Evolutionary conservation across 2,888 invertebrate genomes (phyloP).

Genomic region (Spilarctia lutea): DNA sequence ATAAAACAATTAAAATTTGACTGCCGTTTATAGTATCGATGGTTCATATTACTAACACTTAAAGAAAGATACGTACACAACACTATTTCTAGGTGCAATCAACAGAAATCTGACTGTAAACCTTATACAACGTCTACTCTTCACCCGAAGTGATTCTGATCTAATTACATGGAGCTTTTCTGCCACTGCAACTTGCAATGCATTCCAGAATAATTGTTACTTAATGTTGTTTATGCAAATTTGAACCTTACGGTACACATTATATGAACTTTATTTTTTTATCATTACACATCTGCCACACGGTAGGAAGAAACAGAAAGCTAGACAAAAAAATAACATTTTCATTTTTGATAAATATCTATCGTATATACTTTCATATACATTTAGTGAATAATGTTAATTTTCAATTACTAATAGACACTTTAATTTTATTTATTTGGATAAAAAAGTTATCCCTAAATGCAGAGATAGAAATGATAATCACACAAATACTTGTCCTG

Average conservation of each 20-base stretch:
- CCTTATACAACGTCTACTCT: constrained; percentile 42
- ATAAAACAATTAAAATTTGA: not conserved
- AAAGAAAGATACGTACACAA: constrained; percentile 29
- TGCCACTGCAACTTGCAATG: not conserved
- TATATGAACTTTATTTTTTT: too few relatives aligned
- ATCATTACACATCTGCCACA: too few relatives aligned
- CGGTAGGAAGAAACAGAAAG: too few relatives aligned
- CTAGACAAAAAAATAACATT: too few relatives aligned
- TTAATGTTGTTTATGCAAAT: not conserved
- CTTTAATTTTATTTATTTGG: too few relatives aligned
- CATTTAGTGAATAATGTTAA: too few relatives aligned
- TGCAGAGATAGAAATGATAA: too few relatives aligned
- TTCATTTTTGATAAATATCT: too few relatives aligned
- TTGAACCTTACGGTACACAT: not conserved
- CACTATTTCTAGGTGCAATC: constrained; percentile 37
- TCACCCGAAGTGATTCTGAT: constrained; percentile 15
- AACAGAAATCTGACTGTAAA: constrained; percentile 51
- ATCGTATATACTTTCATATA: too few relatives aligned
- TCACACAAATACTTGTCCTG: too few relatives aligned
- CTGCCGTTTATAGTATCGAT: constrained; percentile 37
- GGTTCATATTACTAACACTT: constrained; percentile 44
- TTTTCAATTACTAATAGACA: too few relatives aligned
- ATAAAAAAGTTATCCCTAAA: too few relatives aligned
- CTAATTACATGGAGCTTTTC: constrained; percentile 11
- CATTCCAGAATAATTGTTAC: not conserved